Evolutionary conservation across 2,888 invertebrate species (phyloP).

Genomic region (Oxyteleia sp.): DNA sequence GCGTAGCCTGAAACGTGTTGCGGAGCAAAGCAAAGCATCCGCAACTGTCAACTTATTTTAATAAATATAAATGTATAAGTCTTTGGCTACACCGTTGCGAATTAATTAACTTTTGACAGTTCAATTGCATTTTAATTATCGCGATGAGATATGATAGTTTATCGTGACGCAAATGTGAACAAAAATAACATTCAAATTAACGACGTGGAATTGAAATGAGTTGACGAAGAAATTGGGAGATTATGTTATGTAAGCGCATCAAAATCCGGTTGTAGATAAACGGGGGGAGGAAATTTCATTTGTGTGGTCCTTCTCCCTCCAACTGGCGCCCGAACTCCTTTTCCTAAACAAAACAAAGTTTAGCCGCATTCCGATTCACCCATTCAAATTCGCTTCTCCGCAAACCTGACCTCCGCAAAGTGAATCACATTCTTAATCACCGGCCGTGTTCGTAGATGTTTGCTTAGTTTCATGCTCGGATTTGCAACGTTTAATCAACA

Average conservation of each 20-base stretch:
- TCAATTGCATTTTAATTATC: no score
- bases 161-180: no score
- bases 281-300: not conserved
- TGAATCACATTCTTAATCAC: slow-evolving; percentile 42
- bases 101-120: no score
- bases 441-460: slow-evolving; percentile 35
- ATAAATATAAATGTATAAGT: no score
- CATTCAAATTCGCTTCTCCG: slow-evolving; percentile 42
- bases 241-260: not conserved
- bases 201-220: no score
- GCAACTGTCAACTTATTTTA: no score
- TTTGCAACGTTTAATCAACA: slow-evolving; percentile 33
- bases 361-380: slow-evolving; percentile 32
- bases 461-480: slow-evolving; percentile 32
- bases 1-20: no score
- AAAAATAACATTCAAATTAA: no score
- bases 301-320: not conserved
- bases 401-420: slow-evolving; percentile 20
- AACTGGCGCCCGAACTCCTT: slow-evolving; percentile 19
- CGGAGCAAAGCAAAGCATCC: no score
- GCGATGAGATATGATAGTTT: no score
- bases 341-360: slow-evolving; percentile 39
- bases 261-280: not conserved
- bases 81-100: no score
- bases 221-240: not conserved